Base-by-base conservation (phyloP, 2,888 invertebrate genomes). In the Erebia epiphron region DNA sequence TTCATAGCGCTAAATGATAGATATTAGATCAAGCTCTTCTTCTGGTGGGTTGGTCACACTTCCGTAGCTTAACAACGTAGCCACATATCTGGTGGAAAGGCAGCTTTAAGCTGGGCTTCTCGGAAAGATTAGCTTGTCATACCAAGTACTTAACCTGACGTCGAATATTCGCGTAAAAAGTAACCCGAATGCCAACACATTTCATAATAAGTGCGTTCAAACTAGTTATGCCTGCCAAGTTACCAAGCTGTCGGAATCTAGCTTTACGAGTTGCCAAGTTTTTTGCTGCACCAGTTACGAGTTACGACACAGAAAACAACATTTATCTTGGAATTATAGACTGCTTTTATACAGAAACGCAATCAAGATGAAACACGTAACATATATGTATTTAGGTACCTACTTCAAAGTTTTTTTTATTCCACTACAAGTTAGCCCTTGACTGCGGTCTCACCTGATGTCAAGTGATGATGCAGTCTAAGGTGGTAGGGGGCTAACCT, bases 241-340 rank as follows among this genome's bases (percentile, higher is more conserved):
- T 49, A 2, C 21, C 18, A n/a, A 58, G 18, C 14, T 18, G 62
- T 14, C 2, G 62, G 62, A 62, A 62, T 62, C 62, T 62, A 62
- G 46, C 62, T 62, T 49, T 21, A 62, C 62, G 9, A 62, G 62
- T 62, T 49, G 49, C 16, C 62, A 62, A 21, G 62, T 62, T 62
- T 61, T 60, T 62, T 62, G 62, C 14, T 49, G 21, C 62, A 49
- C 49, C 7, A 41, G 41, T 62, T 62, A 62, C 62, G 49, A 41
- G 41, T 62, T 62, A 62, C 62, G 49, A 62, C 62, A 62, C 21
- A 62, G 7, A 35, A 35, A 35, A 18, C 16, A 10, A 16, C 60
- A 13, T 35, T 43, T 13, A 61, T 61, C 61, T 18, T 43, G 43
- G 16, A 8, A 16, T 61, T 16, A 61, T 1, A 16, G 43, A 13